Conservation (phyloP, 2,888 invertebrate species). For the Asteroscopus sphinx region DNA sequence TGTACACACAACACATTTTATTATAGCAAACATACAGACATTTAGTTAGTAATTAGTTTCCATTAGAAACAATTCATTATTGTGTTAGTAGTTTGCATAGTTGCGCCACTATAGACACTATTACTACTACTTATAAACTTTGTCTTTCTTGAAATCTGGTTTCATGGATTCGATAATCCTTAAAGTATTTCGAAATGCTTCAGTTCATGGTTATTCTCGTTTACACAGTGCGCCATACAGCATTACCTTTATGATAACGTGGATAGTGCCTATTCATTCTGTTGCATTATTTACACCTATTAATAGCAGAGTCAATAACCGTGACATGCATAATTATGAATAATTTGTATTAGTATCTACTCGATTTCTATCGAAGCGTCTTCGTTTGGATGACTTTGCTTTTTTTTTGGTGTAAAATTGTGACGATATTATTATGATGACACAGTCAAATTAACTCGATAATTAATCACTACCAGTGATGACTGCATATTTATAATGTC, state of each 20-base stretch:
- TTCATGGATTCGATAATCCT: constrained; percentile 6
- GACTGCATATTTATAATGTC: too few relatives aligned
- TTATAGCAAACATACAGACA: too few relatives aligned
- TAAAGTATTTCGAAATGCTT: constrained; percentile 26
- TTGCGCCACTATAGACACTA: too few relatives aligned
- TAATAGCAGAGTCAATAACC: constrained; percentile 26
- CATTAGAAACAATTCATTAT: too few relatives aligned
- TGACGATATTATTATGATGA: too few relatives aligned
- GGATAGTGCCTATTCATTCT: constrained; percentile 26
- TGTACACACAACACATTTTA: too few relatives aligned
- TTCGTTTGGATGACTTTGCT: not conserved
- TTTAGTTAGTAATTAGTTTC: too few relatives aligned
- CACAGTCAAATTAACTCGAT: too few relatives aligned
- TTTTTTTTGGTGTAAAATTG: not conserved
- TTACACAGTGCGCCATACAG: constrained; percentile 18
- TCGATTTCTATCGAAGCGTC: not conserved
- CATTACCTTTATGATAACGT: constrained; percentile 40
- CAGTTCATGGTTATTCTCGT: constrained; percentile 36
- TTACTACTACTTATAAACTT: not conserved
- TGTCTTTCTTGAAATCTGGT: constrained; percentile 6
- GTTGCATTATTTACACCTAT: constrained; percentile 22
- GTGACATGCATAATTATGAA: constrained; percentile 13
- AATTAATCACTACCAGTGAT: too few relatives aligned
- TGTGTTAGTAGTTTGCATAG: too few relatives aligned
- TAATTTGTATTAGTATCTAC: too few relatives aligned